Conservation (phyloP, 2,888 invertebrate genomes). For the Vandiemenella viatica region DNA sequence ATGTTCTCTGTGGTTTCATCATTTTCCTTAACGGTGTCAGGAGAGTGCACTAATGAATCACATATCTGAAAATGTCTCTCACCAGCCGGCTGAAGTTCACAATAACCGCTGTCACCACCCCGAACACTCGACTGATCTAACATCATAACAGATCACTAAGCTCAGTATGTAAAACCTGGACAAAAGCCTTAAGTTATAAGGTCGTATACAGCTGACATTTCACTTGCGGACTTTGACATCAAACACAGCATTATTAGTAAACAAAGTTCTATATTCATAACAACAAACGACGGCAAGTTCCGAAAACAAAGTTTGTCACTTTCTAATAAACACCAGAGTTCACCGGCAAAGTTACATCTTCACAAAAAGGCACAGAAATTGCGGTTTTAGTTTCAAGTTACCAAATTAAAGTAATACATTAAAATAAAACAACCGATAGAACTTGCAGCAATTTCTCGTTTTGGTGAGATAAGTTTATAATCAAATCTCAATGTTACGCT, state of each 20-base stretch:
- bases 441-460: no score
- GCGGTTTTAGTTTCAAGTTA: no score
- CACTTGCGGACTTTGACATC: not conserved
- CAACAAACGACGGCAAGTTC: no score
- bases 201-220: conserved; percentile 5
- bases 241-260: not conserved
- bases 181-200: conserved; percentile 6
- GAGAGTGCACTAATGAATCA: no score
- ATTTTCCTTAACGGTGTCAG: no score
- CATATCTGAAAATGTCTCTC: conserved; percentile 5
- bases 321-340: no score
- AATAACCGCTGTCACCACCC: conserved; percentile 17
- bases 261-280: not conserved
- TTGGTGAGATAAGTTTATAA: not conserved
- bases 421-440: no score
- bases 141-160: conserved; percentile 3
- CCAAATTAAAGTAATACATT: not conserved
- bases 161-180: not conserved
- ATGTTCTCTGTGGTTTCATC: no score
- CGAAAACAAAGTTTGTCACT: no score
- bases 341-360: no score
- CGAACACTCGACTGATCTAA: conserved; percentile 7
- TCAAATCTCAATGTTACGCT: not conserved
- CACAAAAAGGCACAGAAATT: no score
- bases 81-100: conserved; percentile 12